Evolutionary conservation across 30 jellyfish, hydroid and myxozoan genomes (phyloP), one percentile per base, ranked within the genome.

Genomic region (Mastigias papua): DNA sequence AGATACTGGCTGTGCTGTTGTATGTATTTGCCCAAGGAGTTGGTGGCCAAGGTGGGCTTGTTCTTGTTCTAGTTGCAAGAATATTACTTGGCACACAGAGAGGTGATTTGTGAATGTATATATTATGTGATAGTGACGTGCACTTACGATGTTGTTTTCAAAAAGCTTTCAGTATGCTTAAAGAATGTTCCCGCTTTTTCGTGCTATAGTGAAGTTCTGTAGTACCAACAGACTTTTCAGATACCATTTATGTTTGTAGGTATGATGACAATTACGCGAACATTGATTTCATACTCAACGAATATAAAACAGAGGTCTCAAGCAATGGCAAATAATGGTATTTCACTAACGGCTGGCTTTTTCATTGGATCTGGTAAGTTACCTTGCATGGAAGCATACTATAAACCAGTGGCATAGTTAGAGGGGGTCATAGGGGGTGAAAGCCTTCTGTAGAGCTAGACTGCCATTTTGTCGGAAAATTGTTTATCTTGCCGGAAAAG

Each of bases 11-110:
- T 16, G 79, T 72, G 26, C 76, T 88, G 11, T 26, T 88, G 31
- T 88, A 78, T 46, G 92, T 84, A 20, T 69, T 61, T 51, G 92
- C 96, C 2, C 78, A 78, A 69, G 80, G 92, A 22, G 77, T 76
- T 27, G 96, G 96, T 17, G 69, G 81, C 31, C 27, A 34, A 20
- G 60, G 19, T 76, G 86, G 86, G 31, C 74, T 50, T 19, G 26
- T 51, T 48, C 49, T 30, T 23, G 54, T 76, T 42, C 50, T 76
- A 29, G 63, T 76, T n/a, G 57, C 86, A 13, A 76, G 86, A 25
- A 1, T 76, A 3, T 48, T 76, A 22, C 86, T 76, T 54, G 86
- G 86, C 26, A n/a, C 60, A 25, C 49, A 62, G 27, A 26, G 86
- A 76, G 86, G 86, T 76, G 19, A 57, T 17, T 57, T 57, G 19